Evolutionary conservation across 2,888 invertebrate species (phyloP), one percentile per base, ranked within the genome.

Genomic region (Epinotia nisella): DNA sequence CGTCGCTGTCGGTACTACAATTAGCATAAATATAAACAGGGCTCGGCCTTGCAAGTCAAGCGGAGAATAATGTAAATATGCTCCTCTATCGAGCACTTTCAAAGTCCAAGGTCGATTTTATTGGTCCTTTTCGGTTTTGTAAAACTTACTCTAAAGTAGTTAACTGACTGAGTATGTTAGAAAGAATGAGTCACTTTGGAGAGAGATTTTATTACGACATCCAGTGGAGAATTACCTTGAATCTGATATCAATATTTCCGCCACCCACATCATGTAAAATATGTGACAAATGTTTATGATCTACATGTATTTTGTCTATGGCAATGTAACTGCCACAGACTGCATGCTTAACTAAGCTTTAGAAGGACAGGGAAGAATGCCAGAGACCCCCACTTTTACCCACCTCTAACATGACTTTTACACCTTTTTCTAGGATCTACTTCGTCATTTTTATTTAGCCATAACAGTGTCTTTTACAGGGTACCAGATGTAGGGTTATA

Each of bases 321-420:
- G 82, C 83, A 83, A 76, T 76, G 71, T 67, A 70, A 68, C 76
- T 82, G 82, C 78, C 83, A 82, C 78, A 83, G 85, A 77, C 83
- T 85, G 92, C 92, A 93, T 92, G 92, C 87, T 77, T 82, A 79
- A 70, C 76, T 85, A 84, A 87, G 91, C 92, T 92, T 88, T 82
- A 82, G 78, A 91, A 91, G 91, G 91, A 90, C 91, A 90, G 87
- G 90, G 90, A 91, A 86, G 88, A 88, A 87, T 90, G 91, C 85
- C 82, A 86, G 87, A 68, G 56, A 49, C 55, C 71, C 64, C 49
- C 72, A 56, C 76, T 78, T 75, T 78, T 81, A 74, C 81, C 80
- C 80, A 71, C 79, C 77, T 78, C 77, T 80, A 76, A 76, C 76
- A 76, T 77, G 75, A 80, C 78, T 78, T 77, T 75, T 72, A 83